These are phyloP conservation scores for Drosophila lowei DNA, from an alignment of 1,140 invertebrate species.

Conservation along the genomic window DNA sequence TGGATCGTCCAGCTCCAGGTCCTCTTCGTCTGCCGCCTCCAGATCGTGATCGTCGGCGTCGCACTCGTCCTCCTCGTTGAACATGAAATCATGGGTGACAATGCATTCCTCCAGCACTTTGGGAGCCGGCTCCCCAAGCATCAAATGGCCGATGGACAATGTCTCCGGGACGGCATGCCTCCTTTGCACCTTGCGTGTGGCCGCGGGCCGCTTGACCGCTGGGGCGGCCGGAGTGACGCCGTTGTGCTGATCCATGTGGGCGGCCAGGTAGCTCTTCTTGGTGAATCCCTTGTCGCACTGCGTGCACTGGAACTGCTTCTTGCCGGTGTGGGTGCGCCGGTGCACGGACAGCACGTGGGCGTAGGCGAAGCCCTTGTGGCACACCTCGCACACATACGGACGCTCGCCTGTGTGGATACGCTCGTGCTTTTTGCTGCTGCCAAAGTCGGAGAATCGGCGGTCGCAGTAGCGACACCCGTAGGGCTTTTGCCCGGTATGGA, in stretches of 20 bases:
- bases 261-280: slow-evolving; percentile 73
- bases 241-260: slow-evolving; percentile 73
- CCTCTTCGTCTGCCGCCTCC: slow-evolving; percentile 19
- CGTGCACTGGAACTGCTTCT: slow-evolving; percentile 85
- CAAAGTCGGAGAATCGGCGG: slow-evolving; percentile 87
- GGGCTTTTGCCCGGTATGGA: slow-evolving; percentile 84
- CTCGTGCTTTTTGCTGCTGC: slow-evolving; percentile 85
- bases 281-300: slow-evolving; percentile 80
- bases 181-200: slow-evolving; percentile 18
- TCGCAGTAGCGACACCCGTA: slow-evolving; percentile 89
- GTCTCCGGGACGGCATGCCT: slow-evolving; percentile 6
- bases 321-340: slow-evolving; percentile 86
- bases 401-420: slow-evolving; percentile 91
- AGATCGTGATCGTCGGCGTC: slow-evolving; percentile 16
- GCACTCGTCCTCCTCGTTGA: slow-evolving; percentile 57
- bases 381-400: slow-evolving; percentile 88
- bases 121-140: slow-evolving; percentile 35
- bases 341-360: slow-evolving; percentile 87
- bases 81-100: slow-evolving; percentile 73
- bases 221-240: neutral
- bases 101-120: slow-evolving; percentile 74
- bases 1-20: slow-evolving; percentile 37
- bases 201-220: slow-evolving; percentile 1
- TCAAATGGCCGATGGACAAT: slow-evolving; percentile 26
- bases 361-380: slow-evolving; percentile 89